A percentile compares a stretch with the other conserved stretches of the same genome.
phyloP scores from a whole-genome alignment of 37 sponge, comb jelly and placozoan species.

The Spongilla lacustris region DNA sequence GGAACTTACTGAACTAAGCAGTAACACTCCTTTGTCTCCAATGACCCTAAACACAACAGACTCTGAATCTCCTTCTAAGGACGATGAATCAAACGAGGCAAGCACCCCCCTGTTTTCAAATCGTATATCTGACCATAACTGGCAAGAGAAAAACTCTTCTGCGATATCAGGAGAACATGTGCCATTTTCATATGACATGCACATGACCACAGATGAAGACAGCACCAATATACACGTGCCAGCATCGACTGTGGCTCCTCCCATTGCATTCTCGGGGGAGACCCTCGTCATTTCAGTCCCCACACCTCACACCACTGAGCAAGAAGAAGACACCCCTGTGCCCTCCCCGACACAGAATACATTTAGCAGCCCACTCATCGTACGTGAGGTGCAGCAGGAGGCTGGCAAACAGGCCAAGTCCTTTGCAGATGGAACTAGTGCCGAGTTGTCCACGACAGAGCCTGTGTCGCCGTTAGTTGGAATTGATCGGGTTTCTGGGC shows the following conservation, averaged over 20 bases:
- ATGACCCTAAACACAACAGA: background rate
- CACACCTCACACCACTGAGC: background rate
- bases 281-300: background rate
- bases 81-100: background rate
- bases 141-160: background rate
- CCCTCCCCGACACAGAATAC: background rate
- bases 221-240: background rate
- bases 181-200: background rate
- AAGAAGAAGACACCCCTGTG: background rate
- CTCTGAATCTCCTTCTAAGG: background rate
- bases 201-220: background rate
- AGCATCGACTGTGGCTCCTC: background rate
- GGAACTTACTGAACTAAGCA: background rate
- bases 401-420: background rate
- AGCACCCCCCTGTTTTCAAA: background rate
- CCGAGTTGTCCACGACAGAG: background rate
- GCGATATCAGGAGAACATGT: background rate
- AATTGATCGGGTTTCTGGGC: background rate
- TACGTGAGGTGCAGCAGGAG: background rate
- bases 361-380: background rate
- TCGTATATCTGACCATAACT: background rate
- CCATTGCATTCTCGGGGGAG: background rate
- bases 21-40: background rate
- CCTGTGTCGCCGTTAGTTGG: background rate
- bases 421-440: background rate